Evolutionary conservation across 1,140 invertebrate species (phyloP).

Genomic region (Zaprionus gabonicus): DNA sequence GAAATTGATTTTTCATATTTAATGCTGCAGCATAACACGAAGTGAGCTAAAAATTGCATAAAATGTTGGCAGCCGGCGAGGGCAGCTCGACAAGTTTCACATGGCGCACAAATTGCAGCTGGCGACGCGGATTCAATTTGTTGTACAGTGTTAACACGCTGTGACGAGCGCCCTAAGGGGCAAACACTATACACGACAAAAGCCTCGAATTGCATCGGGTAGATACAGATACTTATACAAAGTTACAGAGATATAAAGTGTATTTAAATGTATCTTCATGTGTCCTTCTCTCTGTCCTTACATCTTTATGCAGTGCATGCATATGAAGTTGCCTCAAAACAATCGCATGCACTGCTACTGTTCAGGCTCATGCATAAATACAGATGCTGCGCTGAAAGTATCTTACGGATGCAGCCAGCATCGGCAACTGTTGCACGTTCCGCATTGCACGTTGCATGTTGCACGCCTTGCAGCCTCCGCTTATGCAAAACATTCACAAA

Average conservation of each 20-base stretch:
- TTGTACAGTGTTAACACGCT: background rate
- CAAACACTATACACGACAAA: background rate
- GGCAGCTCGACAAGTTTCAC: background rate
- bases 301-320: background rate
- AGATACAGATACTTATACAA: background rate
- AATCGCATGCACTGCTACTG: constrained; percentile 18
- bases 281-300: too few relatives aligned
- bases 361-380: constrained; percentile 53
- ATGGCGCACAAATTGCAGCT: background rate
- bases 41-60: constrained; percentile 27
- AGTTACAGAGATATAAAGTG: background rate
- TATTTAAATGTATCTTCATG: background rate
- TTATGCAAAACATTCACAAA: constrained; percentile 70
- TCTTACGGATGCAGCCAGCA: background rate
- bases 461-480: constrained; percentile 17
- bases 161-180: background rate
- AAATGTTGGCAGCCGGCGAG: constrained; percentile 14
- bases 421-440: constrained; percentile 21
- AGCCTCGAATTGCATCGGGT: background rate
- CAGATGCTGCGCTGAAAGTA: constrained; percentile 38
- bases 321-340: constrained; percentile 1
- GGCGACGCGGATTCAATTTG: background rate
- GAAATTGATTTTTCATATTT: constrained; percentile 75
- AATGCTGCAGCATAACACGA: constrained; percentile 39
- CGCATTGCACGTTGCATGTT: background rate